phyloP scores from a whole-genome alignment of 2,888 invertebrate species.

The Synergus japonicus region DNA sequence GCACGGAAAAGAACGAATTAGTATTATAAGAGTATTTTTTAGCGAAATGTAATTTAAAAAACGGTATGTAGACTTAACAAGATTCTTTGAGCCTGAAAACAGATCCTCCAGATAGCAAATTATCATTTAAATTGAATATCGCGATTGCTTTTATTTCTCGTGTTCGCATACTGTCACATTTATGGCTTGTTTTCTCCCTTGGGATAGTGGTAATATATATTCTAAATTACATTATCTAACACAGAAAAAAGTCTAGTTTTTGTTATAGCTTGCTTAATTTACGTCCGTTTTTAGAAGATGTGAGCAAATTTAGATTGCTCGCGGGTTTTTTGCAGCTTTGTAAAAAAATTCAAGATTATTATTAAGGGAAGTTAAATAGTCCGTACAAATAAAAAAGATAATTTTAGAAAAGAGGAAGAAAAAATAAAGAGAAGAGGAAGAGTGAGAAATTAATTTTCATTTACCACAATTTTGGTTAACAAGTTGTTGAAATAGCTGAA shows the following conservation, averaged over 20 bases:
- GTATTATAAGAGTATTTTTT: neutral
- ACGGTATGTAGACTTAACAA: neutral
- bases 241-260: no score
- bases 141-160: neutral
- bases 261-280: no score
- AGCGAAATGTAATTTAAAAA: neutral
- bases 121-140: slow-evolving; percentile 38
- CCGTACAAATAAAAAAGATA: no score
- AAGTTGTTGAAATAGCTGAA: slow-evolving; percentile 12
- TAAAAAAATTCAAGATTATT: neutral
- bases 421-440: neutral
- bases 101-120: neutral
- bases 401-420: no score
- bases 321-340: neutral
- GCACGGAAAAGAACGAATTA: neutral
- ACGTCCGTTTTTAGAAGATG: no score
- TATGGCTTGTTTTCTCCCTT: neutral
- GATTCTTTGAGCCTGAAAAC: neutral
- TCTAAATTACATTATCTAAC: no score
- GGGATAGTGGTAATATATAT: neutral
- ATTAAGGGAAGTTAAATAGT: neutral
- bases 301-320: no score
- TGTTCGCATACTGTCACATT: neutral
- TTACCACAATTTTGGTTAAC: neutral
- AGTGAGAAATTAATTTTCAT: neutral